These are phyloP conservation scores for Rhaphigaster nebulosa DNA, from an alignment of 2,888 invertebrate genomes.

Conservation along the genomic window DNA sequence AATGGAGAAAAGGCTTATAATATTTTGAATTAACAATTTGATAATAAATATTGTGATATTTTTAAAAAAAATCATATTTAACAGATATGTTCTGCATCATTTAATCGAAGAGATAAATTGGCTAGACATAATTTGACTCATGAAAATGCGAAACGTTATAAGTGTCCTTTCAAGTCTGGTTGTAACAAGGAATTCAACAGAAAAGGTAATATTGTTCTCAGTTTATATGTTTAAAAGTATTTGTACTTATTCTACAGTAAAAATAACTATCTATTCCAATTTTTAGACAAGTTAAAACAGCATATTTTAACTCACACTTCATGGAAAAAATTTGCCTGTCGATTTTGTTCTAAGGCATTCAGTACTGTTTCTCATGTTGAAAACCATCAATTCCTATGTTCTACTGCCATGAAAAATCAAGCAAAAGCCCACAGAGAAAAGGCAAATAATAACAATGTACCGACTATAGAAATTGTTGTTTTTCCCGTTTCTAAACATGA, in stretches of 20 bases:
- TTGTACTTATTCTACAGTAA: background rate
- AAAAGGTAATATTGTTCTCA: slow-evolving; percentile 70
- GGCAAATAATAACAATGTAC: background rate
- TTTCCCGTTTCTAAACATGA: slow-evolving; percentile 23
- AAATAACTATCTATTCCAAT: background rate
- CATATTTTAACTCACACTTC: slow-evolving; percentile 48
- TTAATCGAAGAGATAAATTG: slow-evolving; percentile 77
- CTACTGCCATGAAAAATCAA: slow-evolving; percentile 2
- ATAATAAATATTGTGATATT: background rate
- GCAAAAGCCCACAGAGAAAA: background rate
- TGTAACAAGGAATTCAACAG: slow-evolving; percentile 78
- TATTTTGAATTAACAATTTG: background rate
- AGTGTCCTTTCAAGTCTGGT: slow-evolving; percentile 76
- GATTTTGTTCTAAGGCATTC: slow-evolving; percentile 39
- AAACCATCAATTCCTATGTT: slow-evolving; percentile 50
- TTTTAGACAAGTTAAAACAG: slow-evolving; percentile 53
- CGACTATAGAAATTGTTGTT: slow-evolving; percentile 23
- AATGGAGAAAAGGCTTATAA: background rate
- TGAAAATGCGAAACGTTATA: slow-evolving; percentile 74
- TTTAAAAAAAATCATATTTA: background rate
- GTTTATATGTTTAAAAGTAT: background rate
- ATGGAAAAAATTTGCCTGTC: slow-evolving; percentile 50
- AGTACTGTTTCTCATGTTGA: slow-evolving; percentile 25
- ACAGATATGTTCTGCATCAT: slow-evolving; percentile 73
- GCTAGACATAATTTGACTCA: slow-evolving; percentile 77